These are phyloP conservation scores for Diploscapter pachys DNA, from an alignment of 1,140 invertebrate species.

Conservation along the genomic window DNA sequence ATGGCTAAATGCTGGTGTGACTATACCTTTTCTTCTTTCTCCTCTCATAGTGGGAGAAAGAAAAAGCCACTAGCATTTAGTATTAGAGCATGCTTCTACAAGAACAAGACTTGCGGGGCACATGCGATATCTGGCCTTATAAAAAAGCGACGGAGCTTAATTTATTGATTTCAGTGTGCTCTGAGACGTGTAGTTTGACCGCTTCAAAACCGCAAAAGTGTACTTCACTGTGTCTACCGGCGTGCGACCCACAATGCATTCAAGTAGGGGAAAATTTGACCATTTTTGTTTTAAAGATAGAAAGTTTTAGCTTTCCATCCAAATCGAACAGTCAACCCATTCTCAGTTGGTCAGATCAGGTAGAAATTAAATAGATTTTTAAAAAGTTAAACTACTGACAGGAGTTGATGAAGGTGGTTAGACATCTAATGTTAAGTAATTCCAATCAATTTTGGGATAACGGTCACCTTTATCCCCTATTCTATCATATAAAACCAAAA, in stretches of 20 bases:
- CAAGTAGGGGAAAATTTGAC: slow-evolving; percentile 12
- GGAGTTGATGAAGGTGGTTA: neutral
- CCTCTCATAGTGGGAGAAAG: no score
- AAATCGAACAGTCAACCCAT: neutral
- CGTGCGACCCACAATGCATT: slow-evolving; percentile 22
- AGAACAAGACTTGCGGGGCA: slow-evolving; percentile 1
- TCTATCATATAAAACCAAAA: no score
- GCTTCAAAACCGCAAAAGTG: neutral
- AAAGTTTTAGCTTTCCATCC: neutral
- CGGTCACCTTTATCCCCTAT: no score
- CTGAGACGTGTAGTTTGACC: slow-evolving; percentile 2
- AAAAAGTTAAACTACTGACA: neutral
- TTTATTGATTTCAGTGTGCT: neutral
- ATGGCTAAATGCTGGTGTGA: no score
- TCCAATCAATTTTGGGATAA: no score
- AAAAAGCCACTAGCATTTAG: neutral
- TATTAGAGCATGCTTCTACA: neutral
- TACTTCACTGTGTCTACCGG: slow-evolving; percentile 21
- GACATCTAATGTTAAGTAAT: neutral
- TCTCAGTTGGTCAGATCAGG: neutral
- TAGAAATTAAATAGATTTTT: neutral
- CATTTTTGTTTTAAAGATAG: neutral
- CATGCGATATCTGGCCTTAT: neutral
- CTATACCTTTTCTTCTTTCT: no score
- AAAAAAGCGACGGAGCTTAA: neutral